Conservation (phyloP, 2,888 invertebrate genomes). For the Pachliopta kotzebuea region DNA sequence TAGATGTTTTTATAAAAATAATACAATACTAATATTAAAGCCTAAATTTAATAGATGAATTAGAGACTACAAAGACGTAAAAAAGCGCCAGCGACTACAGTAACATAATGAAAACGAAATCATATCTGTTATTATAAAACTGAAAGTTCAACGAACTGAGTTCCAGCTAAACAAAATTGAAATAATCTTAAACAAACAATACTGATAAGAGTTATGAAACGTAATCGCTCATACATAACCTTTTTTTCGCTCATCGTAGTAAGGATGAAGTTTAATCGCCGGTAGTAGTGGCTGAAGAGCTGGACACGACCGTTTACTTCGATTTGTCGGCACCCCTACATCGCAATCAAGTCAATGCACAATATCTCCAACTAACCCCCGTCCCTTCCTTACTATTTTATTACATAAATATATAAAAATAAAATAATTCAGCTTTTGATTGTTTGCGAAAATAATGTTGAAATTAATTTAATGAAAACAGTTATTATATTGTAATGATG, state of each 20-base stretch:
- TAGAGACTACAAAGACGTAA: too few relatives aligned
- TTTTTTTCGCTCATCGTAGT: constrained; percentile 2
- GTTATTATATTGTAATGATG: too few relatives aligned
- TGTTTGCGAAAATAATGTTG: too few relatives aligned
- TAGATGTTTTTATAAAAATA: too few relatives aligned
- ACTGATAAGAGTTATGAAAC: constrained; percentile 3
- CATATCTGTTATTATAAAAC: constrained; percentile 3
- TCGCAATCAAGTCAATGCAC: constrained; percentile 2
- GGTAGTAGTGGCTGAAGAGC: neutral
- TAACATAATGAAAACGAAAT: neutral
- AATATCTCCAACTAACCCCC: neutral
- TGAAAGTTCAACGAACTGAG: constrained; percentile 11
- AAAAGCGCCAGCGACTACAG: too few relatives aligned
- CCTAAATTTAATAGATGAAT: too few relatives aligned
- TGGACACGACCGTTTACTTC: neutral
- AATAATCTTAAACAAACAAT: constrained; percentile 20
- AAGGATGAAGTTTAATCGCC: neutral
- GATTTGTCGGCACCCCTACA: neutral
- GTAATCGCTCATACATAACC: constrained; percentile 5
- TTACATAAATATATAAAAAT: too few relatives aligned
- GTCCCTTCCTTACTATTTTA: neutral
- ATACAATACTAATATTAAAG: too few relatives aligned
- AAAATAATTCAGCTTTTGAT: too few relatives aligned
- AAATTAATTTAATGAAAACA: too few relatives aligned
- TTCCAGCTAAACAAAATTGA: constrained; percentile 18